Evolutionary conservation across 1,140 invertebrate species (phyloP), one percentile per base, ranked within the genome.

Genomic region (Cydia pomonella): DNA sequence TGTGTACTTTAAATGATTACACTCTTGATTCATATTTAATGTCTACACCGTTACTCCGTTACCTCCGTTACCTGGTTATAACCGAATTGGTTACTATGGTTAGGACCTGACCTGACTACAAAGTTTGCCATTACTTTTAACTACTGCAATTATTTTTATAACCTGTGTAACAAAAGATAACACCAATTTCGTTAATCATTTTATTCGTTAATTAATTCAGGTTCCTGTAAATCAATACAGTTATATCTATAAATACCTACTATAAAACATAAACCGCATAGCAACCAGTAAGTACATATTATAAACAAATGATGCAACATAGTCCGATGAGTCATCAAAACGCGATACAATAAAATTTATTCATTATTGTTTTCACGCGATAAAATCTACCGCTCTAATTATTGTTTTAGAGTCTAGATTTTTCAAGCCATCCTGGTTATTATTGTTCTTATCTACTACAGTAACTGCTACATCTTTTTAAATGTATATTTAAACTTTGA

Each of bases 301-400:
- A 53, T 18, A 4, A 47, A 53, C 27, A 69, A 38, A 38, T 69
- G 29, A 12, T 64, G 25, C 63, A 64, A 59, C 18, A 59, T 59
- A 21, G 53, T 23, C 16, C 12, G n/a, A 21, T 59, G 53, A 23
- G 18, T 69, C 64, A 69, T 12, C 63, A 33, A 29, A 29, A 29
- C 63, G 25, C 27, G 18, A 0, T 33, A 69, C 29, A 38, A 69
- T 41, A 69, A 18, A 33, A 18, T 16, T 27, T 29, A 33, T 21
- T 69, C 33, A 18, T 69, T 33, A 21, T 38, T 41, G 64, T 69
- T 69, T 69, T 41, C 63, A 69, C 4, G 29, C 27, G 64, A 69
- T 18, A 18, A 66, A 69, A 64, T 64, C 64, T 18, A 16, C n/a
- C 6, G 16, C 16, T 18, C 6, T 69, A 21, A 18, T 21, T 59